A percentile compares a stretch with the other conserved stretches of the same genome.
Conservation (phyloP, 2,888 invertebrate species). For the Polyommatus iphigenia region DNA sequence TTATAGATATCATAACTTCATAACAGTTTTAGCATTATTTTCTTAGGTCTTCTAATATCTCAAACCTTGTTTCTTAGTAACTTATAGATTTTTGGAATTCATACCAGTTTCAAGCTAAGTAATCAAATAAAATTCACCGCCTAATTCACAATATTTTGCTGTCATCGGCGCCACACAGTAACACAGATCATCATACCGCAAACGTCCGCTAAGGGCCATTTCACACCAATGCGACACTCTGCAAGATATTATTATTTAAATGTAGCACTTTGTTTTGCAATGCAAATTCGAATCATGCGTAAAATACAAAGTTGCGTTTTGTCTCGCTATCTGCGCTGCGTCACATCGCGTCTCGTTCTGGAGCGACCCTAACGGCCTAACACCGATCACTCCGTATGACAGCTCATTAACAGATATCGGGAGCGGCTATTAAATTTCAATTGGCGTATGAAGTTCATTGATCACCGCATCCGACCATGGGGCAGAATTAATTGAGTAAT, state of each 20-base stretch:
- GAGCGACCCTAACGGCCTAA: background rate
- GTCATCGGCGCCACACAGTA: background rate
- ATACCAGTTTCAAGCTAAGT: too few species aligned
- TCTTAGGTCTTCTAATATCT: too few species aligned
- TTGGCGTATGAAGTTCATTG: conserved; percentile 61
- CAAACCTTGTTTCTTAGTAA: too few species aligned
- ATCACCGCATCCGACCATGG: conserved; percentile 66
- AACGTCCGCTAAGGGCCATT: background rate
- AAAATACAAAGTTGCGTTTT: too few species aligned
- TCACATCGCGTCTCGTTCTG: too few species aligned
- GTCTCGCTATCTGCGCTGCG: too few species aligned
- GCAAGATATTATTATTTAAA: too few species aligned
- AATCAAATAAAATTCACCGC: too few species aligned
- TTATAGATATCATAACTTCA: background rate
- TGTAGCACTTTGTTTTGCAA: too few species aligned
- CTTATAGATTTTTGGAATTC: too few species aligned
- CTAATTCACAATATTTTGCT: background rate
- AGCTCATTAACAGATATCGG: conserved; percentile 44
- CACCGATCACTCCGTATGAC: background rate
- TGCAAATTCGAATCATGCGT: too few species aligned
- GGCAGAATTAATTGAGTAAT: conserved; percentile 71
- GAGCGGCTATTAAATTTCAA: conserved; percentile 68
- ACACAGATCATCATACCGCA: background rate
- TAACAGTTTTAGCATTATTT: background rate
- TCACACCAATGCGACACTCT: too few species aligned